Evolutionary conservation across 2,113 vertebrate species (phyloP), one percentile per base, ranked within the genome.

Genomic region (Pantherophis guttatus): DNA sequence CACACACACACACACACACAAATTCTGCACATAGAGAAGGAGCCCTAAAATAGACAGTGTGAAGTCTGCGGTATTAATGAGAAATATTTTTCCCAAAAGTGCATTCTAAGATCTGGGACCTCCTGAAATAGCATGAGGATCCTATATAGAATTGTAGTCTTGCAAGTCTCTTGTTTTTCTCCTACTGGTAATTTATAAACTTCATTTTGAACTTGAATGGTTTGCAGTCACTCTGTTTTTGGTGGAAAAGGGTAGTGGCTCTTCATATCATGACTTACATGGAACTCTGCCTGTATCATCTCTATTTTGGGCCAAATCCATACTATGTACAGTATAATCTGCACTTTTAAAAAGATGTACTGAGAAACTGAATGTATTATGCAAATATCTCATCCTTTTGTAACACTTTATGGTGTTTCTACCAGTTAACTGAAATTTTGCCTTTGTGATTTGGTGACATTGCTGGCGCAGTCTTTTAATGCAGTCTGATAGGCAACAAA

Each of bases 51-150:
- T 3, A 96, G 94, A 87, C 81, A 94, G 95, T 92, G 96, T 94
- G 95, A 96, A 96, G 94, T 96, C 96, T 96, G 97, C 96, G 97
- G 95, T 98, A 98, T 97, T 98, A 98, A 98, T 98, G 97, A 96
- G 96, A 97, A 98, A 98, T 98, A 98, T 96, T 97, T 95, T 97
- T 97, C 96, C 96, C 95, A 95, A 53, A 94, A 50, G 7, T 9
- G 75, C 86, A 48, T 91, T 58, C 58, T 93, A 59, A 58, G 33
- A n/a, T 5, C 53, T 24, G 26, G 87, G 50, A 53, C 48, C 48
- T 13, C 7, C 58, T 92, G 86, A 81, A 92, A 39, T 24, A 65
- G 17, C 53, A 9, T 29, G 26, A 88, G 90, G 12, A 13, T 19
- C 85, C 50, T n/a, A 15, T 53, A 24, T 8, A 44, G 8, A 62